A percentile compares a stretch with the other conserved stretches of the same genome.
Conservation (phyloP, 2,888 invertebrate genomes). For the Amorpha juglandis region DNA sequence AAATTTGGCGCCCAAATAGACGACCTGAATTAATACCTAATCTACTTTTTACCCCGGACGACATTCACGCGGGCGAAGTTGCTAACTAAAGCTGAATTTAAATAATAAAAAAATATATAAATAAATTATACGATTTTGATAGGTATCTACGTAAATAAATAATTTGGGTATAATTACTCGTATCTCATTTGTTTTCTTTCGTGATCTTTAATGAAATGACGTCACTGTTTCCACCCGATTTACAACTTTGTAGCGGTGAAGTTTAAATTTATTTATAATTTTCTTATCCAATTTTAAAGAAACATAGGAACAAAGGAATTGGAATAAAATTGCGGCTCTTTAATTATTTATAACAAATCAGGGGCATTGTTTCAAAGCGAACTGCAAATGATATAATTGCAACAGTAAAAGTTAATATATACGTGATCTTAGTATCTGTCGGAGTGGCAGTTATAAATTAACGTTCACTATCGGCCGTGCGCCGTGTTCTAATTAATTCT, state of each 20-base stretch:
- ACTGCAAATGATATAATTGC: neutral
- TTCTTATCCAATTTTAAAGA: neutral
- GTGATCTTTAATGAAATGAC: neutral
- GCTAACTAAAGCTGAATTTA: too few species aligned
- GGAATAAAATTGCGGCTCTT: neutral
- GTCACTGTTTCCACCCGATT: neutral
- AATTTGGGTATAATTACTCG: neutral
- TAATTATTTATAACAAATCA: neutral
- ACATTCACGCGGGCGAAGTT: too few species aligned
- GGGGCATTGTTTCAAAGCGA: neutral
- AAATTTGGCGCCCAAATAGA: too few species aligned
- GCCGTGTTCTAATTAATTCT: conserved; percentile 61
- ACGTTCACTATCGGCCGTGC: conserved; percentile 53
- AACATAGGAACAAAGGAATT: neutral
- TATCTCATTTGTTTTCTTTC: neutral
- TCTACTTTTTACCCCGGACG: too few species aligned
- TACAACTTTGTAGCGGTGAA: neutral
- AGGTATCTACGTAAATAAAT: too few species aligned
- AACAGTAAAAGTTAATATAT: conserved; percentile 15
- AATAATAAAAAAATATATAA: too few species aligned
- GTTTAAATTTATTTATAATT: neutral
- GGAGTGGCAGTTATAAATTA: conserved; percentile 55
- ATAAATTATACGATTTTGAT: too few species aligned
- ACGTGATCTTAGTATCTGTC: conserved; percentile 45
- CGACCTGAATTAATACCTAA: too few species aligned